A percentile compares a stretch with the other conserved stretches of the same genome.
Evolutionary conservation across 2,797 vertebrate genomes (phyloP).

Genomic region (Labroides dimidiatus): DNA sequence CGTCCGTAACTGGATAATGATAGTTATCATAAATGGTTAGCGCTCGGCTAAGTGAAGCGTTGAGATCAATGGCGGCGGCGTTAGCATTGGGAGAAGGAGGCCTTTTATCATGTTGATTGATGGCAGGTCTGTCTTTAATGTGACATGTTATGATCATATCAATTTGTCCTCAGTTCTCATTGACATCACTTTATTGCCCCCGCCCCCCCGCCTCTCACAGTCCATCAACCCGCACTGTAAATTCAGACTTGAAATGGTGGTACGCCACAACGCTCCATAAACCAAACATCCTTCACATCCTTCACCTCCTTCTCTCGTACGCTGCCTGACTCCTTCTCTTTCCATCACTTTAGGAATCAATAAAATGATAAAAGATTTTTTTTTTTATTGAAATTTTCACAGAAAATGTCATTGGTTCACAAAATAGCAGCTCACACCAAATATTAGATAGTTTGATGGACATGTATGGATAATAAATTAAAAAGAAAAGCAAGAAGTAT

Average conservation of each 20-base stretch:
- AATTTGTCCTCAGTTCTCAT: constrained; percentile 80
- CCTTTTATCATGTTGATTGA: constrained; percentile 83
- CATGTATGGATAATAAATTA: no score
- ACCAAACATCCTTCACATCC: constrained; percentile 40
- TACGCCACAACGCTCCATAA: constrained; percentile 60
- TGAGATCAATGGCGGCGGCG: constrained; percentile 69
- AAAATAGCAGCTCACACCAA: no score
- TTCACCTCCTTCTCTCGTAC: not conserved
- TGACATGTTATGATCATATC: constrained; percentile 84
- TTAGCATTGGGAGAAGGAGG: constrained; percentile 64
- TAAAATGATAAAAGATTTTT: no score
- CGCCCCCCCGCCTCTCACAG: constrained; percentile 71
- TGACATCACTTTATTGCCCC: constrained; percentile 78
- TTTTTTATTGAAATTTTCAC: no score
- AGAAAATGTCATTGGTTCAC: no score
- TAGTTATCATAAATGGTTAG: constrained; percentile 76
- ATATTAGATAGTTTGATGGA: no score
- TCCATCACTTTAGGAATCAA: constrained; percentile 13
- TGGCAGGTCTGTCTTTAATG: constrained; percentile 78
- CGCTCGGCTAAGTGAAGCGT: constrained; percentile 68
- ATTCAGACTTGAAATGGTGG: constrained; percentile 66
- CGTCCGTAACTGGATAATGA: constrained; percentile 68
- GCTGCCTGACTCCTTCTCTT: constrained; percentile 1
- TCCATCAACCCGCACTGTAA: constrained; percentile 69
- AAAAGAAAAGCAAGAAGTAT: no score